phyloP scores from a whole-genome alignment of 2,113 vertebrate species.

The Leptodactylus fuscus region DNA sequence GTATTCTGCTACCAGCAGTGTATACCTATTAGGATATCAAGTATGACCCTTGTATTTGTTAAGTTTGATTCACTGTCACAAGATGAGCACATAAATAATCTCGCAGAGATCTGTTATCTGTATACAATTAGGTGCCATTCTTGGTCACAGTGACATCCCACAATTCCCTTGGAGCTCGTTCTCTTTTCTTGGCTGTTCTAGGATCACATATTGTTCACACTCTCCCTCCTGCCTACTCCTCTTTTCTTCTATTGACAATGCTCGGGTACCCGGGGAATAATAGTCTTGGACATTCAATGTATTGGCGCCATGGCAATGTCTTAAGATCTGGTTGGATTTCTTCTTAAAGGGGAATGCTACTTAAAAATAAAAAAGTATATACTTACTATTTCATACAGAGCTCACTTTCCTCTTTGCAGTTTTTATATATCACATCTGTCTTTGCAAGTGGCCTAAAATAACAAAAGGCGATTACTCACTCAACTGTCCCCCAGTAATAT shows the following conservation, averaged over 20 bases:
- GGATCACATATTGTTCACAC: background rate
- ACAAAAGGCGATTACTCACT: no score
- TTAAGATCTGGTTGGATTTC: background rate
- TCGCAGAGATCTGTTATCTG: background rate
- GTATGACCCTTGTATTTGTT: background rate
- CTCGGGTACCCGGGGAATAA: background rate
- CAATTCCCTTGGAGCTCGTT: background rate
- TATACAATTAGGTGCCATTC: background rate
- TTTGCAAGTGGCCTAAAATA: no score
- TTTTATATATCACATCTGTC: no score
- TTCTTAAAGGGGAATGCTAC: background rate
- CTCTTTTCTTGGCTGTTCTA: conserved; percentile 4
- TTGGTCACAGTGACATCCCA: background rate
- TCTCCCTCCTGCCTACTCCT: background rate
- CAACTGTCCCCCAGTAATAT: no score
- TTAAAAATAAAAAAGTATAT: no score
- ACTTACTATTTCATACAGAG: no score
- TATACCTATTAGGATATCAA: no score
- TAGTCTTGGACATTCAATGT: background rate
- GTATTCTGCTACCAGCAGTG: no score
- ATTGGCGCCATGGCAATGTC: no score
- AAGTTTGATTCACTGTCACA: background rate
- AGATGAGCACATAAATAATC: background rate
- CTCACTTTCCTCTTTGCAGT: no score
- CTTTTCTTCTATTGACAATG: background rate